These are phyloP conservation scores for Lasioglossum leucozonium DNA, from an alignment of 2,888 invertebrate genomes.

Conservation along the genomic window DNA sequence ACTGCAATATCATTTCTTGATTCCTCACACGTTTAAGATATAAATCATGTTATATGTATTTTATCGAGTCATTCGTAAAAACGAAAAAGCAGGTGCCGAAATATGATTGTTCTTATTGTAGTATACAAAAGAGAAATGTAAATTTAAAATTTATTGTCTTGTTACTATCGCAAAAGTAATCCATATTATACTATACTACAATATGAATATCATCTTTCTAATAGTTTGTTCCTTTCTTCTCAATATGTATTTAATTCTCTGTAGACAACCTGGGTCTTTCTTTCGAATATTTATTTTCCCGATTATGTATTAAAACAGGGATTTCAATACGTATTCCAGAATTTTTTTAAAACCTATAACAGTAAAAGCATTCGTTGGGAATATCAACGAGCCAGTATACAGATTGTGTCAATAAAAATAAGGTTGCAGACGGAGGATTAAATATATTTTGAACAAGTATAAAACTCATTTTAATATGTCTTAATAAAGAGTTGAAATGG, in stretches of 20 bases:
- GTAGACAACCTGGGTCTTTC: background rate
- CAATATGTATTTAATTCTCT: background rate
- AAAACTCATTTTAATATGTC: slow-evolving; percentile 10
- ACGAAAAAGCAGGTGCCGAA: background rate
- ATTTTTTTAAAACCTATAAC: background rate
- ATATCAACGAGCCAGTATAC: too few relatives aligned
- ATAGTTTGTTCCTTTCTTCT: slow-evolving; percentile 1
- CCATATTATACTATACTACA: slow-evolving; percentile 10
- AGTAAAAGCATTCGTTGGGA: background rate
- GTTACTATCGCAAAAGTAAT: slow-evolving; percentile 22
- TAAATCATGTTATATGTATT: slow-evolving; percentile 6
- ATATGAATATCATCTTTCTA: slow-evolving; percentile 3
- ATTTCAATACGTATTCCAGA: background rate
- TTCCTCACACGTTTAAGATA: slow-evolving; percentile 15
- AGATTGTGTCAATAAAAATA: too few relatives aligned
- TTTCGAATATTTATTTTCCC: background rate
- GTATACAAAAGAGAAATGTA: slow-evolving; percentile 16
- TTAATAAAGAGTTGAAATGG: background rate
- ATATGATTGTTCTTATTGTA: slow-evolving; percentile 36
- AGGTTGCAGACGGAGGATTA: background rate
- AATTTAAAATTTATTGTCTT: slow-evolving; percentile 27
- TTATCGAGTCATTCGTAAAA: background rate
- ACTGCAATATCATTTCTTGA: slow-evolving; percentile 17
- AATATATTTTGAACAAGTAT: background rate
- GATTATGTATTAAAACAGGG: too few relatives aligned